Base-by-base conservation (phyloP, 2,797 vertebrate genomes). In the Nannoperca obscura region DNA sequence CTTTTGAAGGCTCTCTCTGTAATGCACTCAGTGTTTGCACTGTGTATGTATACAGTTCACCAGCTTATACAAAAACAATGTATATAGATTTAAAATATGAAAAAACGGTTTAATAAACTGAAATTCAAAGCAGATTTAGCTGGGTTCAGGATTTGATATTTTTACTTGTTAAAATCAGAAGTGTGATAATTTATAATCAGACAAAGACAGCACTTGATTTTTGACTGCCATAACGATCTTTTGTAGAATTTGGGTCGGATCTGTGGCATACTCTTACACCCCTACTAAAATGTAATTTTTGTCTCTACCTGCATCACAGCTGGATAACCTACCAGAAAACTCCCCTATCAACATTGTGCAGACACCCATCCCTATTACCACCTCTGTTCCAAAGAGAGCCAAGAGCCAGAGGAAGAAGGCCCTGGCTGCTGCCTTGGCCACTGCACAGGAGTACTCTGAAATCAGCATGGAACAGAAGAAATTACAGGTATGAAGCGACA, bases 331-430 rank as follows among this genome's bases (percentile, higher is more conserved):
- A 63, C 97, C 97, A 70, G 97, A 98, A 89, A 99, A 97, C 92
- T 99, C 98, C 71, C 98, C 98, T 71, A 99, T 99, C 94, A 99
- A 95, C 88, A 99, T 99, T 67, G 98, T 99, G 81, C 98, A 99
- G 91, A 99, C 98, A 27, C 98, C 98, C 20, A 99, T 99, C 89
- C 98, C 98, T 52, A 99, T 99, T 83, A 99, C 98, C 79, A 99
- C 98, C 36, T 99, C 98, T 10, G 97, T 99, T 86, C 98, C 98
- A 63, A 99, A 99, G 92, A 95, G 98, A 78, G 97, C 98, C 76
- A 99, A 99, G 93, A 99, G 98, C 92, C 98, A 99, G 93, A 97
- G 98, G 94, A 99, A 99, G 94, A 99, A 99, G 86, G 98, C 98
- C 4, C 94, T 99, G 86, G 98, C 98, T 53, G 98, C 98, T 27